Conservation (phyloP, 2,888 invertebrate species). For the Buathra laborator region DNA sequence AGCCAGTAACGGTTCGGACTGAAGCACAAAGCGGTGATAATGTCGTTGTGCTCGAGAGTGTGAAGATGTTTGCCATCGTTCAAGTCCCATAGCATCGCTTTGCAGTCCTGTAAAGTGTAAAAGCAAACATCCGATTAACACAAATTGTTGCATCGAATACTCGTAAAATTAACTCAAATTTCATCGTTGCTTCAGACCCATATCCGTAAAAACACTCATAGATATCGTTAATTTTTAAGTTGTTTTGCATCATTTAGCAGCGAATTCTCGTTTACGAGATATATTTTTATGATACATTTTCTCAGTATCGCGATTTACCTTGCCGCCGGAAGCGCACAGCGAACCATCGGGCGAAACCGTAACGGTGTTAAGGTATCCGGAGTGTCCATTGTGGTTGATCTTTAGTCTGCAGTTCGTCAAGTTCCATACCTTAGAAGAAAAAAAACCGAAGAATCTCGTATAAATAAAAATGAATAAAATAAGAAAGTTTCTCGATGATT, state of each 20-base stretch:
- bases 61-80: constrained; percentile 99
- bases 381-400: constrained; percentile 99
- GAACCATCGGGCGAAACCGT: constrained; percentile 99
- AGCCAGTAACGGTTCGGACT: constrained; percentile 99
- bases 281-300: neutral
- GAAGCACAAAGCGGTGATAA: constrained; percentile 99
- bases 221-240: constrained; percentile 70
- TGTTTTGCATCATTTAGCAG: constrained; percentile 60
- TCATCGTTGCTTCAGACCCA: constrained; percentile 74
- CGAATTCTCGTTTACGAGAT: constrained; percentile 5
- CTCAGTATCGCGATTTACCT: constrained; percentile 85
- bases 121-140: constrained; percentile 12
- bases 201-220: constrained; percentile 78
- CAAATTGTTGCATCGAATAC: neutral
- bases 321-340: constrained; percentile 99
- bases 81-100: constrained; percentile 99
- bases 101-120: constrained; percentile 91
- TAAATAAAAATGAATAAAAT: constrained; percentile 13
- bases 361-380: constrained; percentile 98
- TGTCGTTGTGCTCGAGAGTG: constrained; percentile 99
- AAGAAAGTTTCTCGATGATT: neutral
- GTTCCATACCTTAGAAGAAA: constrained; percentile 94
- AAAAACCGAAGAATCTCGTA: neutral
- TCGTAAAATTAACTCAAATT: neutral
- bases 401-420: constrained; percentile 99